Evolutionary conservation across 2,888 invertebrate genomes (phyloP), one percentile per base, ranked within the genome.

Genomic region (Drosophila mercatorum): DNA sequence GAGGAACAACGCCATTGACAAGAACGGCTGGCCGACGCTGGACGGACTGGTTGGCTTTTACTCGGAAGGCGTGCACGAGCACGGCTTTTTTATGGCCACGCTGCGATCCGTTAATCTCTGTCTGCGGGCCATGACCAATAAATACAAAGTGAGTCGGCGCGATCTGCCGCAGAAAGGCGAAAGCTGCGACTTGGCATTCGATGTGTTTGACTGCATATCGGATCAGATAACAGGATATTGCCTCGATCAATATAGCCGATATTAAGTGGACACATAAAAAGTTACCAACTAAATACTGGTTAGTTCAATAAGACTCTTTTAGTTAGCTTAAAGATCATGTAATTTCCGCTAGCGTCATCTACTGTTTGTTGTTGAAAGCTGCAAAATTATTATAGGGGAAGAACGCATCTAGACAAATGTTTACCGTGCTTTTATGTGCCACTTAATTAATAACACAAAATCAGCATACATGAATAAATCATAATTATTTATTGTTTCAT

Each of bases 181-280:
- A 85, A 95, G 95, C 85, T 96, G 96, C 86, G 96, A 96, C 89
- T 93, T 96, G 51, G 96, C 96, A 1, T 96, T 96, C 91, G 95
- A 96, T 92, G 95, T 96, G 62, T 96, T 96, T 91, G 96, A 96
- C 90, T 96, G 96, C 90, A 95, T 96, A 78, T 96, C 96, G 6
- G 96, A 96, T 91, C 95, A 95, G 89, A 96, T 96, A 83, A 96
- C 95, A 47, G 95, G 95, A 79, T 96, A 95, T 91, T 96, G 96
- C 88, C 94, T 95, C 71, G 91, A 92, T 75, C 85, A 92, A 55
- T 92, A 89, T 74, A 91, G 84, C 59, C 75, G 71, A 70, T 78
- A 90, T 69, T 89, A 74, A 52, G 8, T 38, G 8, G 2, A 5
- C 11, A n/a, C 22, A 28, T 2, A 52, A 59, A 28, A 40, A 57